These are phyloP conservation scores for Brachyopa scutellaris DNA, from an alignment of 2,888 invertebrate species.

Conservation along the genomic window DNA sequence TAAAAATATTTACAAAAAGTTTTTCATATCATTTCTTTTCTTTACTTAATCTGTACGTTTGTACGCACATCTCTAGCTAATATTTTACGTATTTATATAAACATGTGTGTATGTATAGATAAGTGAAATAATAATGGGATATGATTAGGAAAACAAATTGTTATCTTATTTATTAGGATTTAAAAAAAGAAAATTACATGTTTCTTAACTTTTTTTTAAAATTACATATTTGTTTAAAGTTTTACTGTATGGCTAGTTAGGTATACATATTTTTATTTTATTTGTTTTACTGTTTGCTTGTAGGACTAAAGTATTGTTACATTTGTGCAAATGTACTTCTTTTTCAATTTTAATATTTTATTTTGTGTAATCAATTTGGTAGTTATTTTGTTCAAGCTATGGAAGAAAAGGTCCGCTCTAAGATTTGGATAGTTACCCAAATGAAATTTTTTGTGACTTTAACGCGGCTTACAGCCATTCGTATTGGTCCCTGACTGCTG, in stretches of 20 bases:
- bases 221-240: neutral
- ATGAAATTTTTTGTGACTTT: too few relatives aligned
- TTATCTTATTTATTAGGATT: too few relatives aligned
- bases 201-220: neutral
- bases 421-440: too few relatives aligned
- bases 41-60: conserved; percentile 18
- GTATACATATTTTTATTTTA: neutral
- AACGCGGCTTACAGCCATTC: too few relatives aligned
- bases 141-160: conserved; percentile 8
- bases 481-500: too few relatives aligned
- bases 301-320: neutral
- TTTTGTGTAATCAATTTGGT: neutral
- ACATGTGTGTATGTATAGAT: conserved; percentile 19
- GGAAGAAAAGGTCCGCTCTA: too few relatives aligned
- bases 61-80: conserved; percentile 13
- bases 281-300: neutral
- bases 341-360: neutral
- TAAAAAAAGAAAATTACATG: too few relatives aligned
- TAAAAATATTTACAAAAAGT: conserved; percentile 55
- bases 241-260: neutral
- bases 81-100: conserved; percentile 27
- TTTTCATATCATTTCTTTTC: neutral
- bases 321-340: neutral
- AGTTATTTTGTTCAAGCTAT: too few relatives aligned
- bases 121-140: conserved; percentile 24